Evolutionary conservation across 2,888 invertebrate species (phyloP).

Genomic region (Stenichneumon culpator): DNA sequence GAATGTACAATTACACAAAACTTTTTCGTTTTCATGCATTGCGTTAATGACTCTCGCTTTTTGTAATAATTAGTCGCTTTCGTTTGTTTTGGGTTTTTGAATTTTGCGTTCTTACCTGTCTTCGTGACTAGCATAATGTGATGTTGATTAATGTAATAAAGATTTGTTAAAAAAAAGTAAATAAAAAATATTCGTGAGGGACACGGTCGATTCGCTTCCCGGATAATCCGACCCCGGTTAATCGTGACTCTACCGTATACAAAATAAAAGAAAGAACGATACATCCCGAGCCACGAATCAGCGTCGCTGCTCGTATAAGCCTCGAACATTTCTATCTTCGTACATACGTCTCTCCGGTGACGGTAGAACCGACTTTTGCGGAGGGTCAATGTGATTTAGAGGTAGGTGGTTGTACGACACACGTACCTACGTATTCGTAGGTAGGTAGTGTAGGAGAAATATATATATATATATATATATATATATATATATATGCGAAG

Average conservation of each 20-base stretch:
- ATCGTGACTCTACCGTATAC: neutral
- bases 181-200: neutral
- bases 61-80: no score
- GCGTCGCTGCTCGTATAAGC: neutral
- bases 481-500: neutral
- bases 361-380: constrained; percentile 15
- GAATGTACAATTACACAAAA: no score
- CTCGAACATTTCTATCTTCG: neutral
- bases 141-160: neutral
- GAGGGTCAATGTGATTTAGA: constrained; percentile 64
- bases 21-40: no score
- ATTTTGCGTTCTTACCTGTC: no score
- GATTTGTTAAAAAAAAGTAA: neutral
- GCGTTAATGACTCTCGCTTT: no score
- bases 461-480: neutral
- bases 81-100: no score
- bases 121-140: no score
- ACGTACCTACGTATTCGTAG: constrained; percentile 48
- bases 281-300: neutral
- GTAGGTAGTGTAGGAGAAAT: constrained; percentile 36
- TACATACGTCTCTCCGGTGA: constrained; percentile 3
- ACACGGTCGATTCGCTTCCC: neutral
- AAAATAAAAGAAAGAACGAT: neutral
- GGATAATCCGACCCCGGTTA: neutral
- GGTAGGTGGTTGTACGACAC: constrained; percentile 61